phyloP scores from a whole-genome alignment of 2,797 vertebrate species.

The Coregonus suidteri region DNA sequence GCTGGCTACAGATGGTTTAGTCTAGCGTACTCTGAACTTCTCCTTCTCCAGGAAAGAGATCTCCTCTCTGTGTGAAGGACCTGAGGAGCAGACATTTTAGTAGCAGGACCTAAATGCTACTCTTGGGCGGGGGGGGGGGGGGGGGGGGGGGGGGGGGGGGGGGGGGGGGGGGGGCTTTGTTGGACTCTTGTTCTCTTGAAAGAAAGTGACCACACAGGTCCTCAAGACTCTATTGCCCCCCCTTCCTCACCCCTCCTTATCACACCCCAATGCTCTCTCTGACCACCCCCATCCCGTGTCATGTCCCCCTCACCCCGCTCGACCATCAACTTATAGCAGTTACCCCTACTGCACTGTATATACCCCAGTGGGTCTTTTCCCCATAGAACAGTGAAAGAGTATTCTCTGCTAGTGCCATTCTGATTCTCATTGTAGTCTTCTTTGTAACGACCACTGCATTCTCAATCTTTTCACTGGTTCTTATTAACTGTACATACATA shows the following conservation, averaged over 20 bases:
- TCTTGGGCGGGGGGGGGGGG: not conserved
- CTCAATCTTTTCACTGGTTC: slow-evolving; percentile 18
- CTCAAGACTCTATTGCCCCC: slow-evolving; percentile 17
- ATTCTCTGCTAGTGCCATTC: slow-evolving; percentile 49
- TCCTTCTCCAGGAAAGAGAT: not conserved
- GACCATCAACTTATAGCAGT: slow-evolving; percentile 1
- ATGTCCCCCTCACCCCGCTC: not conserved
- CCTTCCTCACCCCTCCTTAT: too few species aligned
- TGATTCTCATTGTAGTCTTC: slow-evolving; percentile 11
- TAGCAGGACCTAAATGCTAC: slow-evolving; percentile 47
- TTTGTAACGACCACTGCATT: not conserved
- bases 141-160: too few species aligned
- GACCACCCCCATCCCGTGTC: too few species aligned
- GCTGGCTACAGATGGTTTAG: slow-evolving; percentile 6
- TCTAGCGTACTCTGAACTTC: slow-evolving; percentile 4
- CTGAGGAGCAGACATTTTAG: slow-evolving; percentile 42
- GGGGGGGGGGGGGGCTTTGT: too few species aligned
- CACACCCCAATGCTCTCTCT: not conserved
- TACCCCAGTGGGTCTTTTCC: not conserved
- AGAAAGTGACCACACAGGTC: slow-evolving; percentile 61
- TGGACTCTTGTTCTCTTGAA: slow-evolving; percentile 33
- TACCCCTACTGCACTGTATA: not conserved
- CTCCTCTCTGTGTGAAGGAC: slow-evolving; percentile 12
- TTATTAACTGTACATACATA: slow-evolving; percentile 26
- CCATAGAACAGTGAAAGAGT: not conserved